Evolutionary conservation across 53 echinoderm and acorn worm genomes (phyloP), one percentile per base, ranked within the genome.

Genomic region (Paracentrotus lividus): DNA sequence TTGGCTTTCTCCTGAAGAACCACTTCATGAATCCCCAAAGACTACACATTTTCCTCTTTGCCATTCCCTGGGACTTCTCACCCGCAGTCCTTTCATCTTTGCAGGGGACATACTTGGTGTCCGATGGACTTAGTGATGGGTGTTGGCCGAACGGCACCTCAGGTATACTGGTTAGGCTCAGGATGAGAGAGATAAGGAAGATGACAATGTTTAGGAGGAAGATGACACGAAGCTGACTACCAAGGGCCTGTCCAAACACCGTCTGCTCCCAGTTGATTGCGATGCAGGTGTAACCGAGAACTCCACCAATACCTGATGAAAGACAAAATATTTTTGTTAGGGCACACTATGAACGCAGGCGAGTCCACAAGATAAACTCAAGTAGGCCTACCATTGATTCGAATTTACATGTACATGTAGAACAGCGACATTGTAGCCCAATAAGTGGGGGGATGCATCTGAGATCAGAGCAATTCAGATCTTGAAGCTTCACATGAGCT

Each of bases 211-310:
- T 93, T 43, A 97, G 85, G 32, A 95, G 51, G 59, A 94, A 97
- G 31, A 97, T 87, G 40, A 97, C 93, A 1, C 91, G 91, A 5
- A 81, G 60, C 66, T 97, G 97, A 49, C 85, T 81, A 8, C 95
- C 95, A 8, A 95, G 90, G 24, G 92, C 93, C 42, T 76, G 57
- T 16, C 96, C 96, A 20, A 96, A 85, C 18, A 84, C 42, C 16
- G 94, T 97, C 31, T 86, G 31, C 18, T 93, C 93, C 97, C 97
- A 97, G 84, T 97, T 86, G 10, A 97, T 94, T 26, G 90, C 93
- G 24, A 93, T 94, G 36, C 95, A 94, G 42, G 93, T 90, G 51
- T 93, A 97, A 16, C 97, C 97, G 8, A 60, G 38, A 24, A 91
- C 97, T 0, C 94, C 94, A 53, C 94, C 94, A 72, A 94, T 49